Conservation (phyloP, 2,888 invertebrate genomes). For the Prosapia bicincta region DNA sequence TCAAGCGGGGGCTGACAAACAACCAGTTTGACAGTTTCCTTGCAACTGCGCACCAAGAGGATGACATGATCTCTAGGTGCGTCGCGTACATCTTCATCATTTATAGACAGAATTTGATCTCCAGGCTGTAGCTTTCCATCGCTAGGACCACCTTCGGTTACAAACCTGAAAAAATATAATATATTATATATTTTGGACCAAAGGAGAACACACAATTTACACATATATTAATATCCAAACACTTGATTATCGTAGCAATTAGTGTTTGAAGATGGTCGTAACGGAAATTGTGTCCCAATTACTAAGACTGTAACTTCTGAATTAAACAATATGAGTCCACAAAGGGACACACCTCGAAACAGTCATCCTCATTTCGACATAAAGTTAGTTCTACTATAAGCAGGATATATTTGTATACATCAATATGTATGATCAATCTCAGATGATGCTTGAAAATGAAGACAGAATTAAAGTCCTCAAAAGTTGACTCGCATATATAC, state of each 20-base stretch:
- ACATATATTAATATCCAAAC: not conserved
- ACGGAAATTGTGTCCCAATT: too few species aligned
- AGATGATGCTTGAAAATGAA: too few species aligned
- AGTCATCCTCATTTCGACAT: too few species aligned
- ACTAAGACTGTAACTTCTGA: too few species aligned
- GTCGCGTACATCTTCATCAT: constrained; percentile 83
- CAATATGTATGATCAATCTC: too few species aligned
- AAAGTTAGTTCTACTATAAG: too few species aligned
- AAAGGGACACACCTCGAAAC: not conserved
- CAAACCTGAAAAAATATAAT: constrained; percentile 51
- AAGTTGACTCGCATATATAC: too few species aligned
- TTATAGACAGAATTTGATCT: constrained; percentile 86
- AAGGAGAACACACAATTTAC: too few species aligned
- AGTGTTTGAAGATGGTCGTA: too few species aligned
- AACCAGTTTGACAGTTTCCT: constrained; percentile 67
- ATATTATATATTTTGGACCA: not conserved
- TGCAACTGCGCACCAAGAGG: constrained; percentile 78
- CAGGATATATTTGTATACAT: too few species aligned
- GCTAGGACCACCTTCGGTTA: constrained; percentile 88
- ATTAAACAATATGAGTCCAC: too few species aligned
- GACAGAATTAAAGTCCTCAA: too few species aligned
- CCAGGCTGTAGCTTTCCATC: constrained; percentile 86
- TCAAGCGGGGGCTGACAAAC: constrained; percentile 80
- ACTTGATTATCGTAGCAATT: not conserved
- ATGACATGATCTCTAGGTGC: constrained; percentile 88